Conservation (phyloP, 2,888 invertebrate species). For the Agriopis aurantiaria region DNA sequence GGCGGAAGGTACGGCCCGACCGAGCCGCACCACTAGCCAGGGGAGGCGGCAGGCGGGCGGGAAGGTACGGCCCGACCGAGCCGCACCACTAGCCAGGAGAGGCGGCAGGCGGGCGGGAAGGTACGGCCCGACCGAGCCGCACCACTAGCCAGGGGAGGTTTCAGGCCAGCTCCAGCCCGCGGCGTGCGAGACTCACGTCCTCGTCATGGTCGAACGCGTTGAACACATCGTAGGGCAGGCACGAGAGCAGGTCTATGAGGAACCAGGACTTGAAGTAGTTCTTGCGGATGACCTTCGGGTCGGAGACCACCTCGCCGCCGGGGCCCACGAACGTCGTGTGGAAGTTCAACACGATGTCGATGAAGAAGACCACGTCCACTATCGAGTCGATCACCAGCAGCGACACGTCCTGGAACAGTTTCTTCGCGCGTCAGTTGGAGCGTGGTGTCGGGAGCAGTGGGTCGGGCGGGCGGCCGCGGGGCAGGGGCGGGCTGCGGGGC, state of each 20-base stretch:
- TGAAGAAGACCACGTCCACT: constrained; percentile 99
- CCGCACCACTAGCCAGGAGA: too few species aligned
- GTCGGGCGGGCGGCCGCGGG: neutral
- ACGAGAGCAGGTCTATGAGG: constrained; percentile 99
- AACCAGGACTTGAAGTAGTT: constrained; percentile 99
- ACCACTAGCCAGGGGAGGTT: too few species aligned
- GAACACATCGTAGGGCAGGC: constrained; percentile 99
- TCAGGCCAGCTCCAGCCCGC: too few species aligned
- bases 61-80: too few species aligned
- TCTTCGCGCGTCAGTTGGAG: constrained; percentile 16
- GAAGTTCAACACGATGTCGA: constrained; percentile 99
- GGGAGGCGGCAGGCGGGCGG: too few species aligned
- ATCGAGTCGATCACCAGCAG: constrained; percentile 98
- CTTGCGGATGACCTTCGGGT: constrained; percentile 99
- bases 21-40: too few species aligned
- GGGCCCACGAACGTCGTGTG: constrained; percentile 99
- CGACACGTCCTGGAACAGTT: constrained; percentile 90
- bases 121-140: too few species aligned
- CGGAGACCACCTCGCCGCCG: constrained; percentile 98
- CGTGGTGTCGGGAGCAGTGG: neutral
- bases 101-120: too few species aligned
- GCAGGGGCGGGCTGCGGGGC: constrained; percentile 3
- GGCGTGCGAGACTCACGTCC: constrained; percentile 87
- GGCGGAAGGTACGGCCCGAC: too few species aligned
- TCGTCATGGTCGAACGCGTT: constrained; percentile 99